Evolutionary conservation across 2,113 vertebrate genomes (phyloP), one percentile per base, ranked within the genome.

Genomic region (Isichthys henryi): DNA sequence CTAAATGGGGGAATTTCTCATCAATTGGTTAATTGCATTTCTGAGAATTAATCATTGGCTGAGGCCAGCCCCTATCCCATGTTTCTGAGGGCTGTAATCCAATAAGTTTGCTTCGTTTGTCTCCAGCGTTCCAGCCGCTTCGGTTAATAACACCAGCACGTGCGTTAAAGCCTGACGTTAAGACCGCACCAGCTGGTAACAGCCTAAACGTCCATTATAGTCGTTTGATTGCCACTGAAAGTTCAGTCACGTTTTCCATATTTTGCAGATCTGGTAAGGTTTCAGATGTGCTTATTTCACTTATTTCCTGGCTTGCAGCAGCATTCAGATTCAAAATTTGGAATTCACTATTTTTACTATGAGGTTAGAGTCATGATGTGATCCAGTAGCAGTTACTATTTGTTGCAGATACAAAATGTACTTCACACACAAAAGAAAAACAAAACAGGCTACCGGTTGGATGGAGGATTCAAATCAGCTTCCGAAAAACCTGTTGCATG

Each of bases 21-120:
- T 74, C 77, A 74, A n/a, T 43, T 82, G 70, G 49, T 35, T 87
- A 88, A 87, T 74, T 88, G 15, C 39, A 39, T 86, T 53, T 77
- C 82, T 0, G 0, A 58, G 19, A 90, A 77, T 88, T 53, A 82
- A 88, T 82, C 31, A 87, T 82, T 5, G 17, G 39, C 82, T 39
- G 46, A 50, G 17, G 31, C 45, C 8, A 43, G 56, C 7, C 58
- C 49, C 19, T n/a, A 19, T 86, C 58, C 49, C 27, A 17, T 45
- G 11, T 53, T 89, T 58, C 46, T 3, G 23, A 46, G 56, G 48
- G 58, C 48, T 23, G 74, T 91, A 83, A 80, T 89, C 58, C 53
- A 46, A 87, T 39, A 84, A 56, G 39, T 48, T 58, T 53, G 23
- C 39, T 84, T 70, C 49, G 17, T 46, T 43, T 53, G 45, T 56